Evolutionary conservation across 2,797 vertebrate genomes (phyloP), one percentile per base, ranked within the genome.

Genomic region (Chaunax sp.): DNA sequence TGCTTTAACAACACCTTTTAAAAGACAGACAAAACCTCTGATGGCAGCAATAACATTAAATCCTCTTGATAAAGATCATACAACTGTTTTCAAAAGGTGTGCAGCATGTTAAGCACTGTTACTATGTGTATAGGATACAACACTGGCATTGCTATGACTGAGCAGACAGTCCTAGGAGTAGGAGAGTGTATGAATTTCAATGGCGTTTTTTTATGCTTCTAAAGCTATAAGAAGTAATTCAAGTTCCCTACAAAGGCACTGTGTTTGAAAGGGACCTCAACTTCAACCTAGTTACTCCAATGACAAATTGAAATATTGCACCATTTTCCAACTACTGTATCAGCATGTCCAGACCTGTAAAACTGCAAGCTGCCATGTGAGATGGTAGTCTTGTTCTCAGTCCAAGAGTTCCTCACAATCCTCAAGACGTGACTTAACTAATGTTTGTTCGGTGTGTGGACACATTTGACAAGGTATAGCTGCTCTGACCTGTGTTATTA

Each of bases 301-400:
- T 72, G 60, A 53, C 40, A 10, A 49, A 41, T 56, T 35, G 20
- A 68, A 61, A 57, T 6, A 13, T 61, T 71, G 66, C 64, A 47
- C 61, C 49, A 66, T 51, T 71, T 80, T 75, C 55, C 69, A 61
- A 49, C 51, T 56, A 35, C n/a, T n/a, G n/a, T n/a, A n/a, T 38
- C 30, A 59, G 63, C 90, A 67, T 65, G 90, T 41, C 80, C 22
- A 50, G 72, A 87, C 86, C 4, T 15, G 90, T 71, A 79, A 6
- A 45, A 63, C 50, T 10, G 30, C 11, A 15, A 57, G 30, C 43
- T 49, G 25, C 45, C 23, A 43, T 6, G 44, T 43, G 78, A 75
- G 51, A 33, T 51, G 66, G 45, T 33, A 47, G 46, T 28, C 16
- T 26, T n/a, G 33, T 22, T 73, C 23, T 19, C 9, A 46, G 47